phyloP scores from a whole-genome alignment of 2,113 vertebrate genomes.

The Bambusicola thoracicus region DNA sequence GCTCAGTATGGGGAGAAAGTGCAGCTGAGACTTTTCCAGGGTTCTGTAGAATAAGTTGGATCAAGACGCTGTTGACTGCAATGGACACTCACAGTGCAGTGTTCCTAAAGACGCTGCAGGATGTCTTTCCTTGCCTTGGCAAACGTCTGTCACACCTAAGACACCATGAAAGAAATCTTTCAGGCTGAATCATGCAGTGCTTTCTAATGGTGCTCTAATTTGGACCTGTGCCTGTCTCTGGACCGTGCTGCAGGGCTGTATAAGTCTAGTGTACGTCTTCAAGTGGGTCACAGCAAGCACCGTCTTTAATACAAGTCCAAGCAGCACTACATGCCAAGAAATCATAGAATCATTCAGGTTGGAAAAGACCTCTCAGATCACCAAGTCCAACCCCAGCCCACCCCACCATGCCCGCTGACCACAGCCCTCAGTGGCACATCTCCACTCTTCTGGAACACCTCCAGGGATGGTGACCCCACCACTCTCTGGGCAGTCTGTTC shows the following conservation, averaged over 20 bases:
- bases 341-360: neutral
- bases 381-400: too few species aligned
- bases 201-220: neutral
- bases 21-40: neutral
- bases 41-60: neutral
- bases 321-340: neutral
- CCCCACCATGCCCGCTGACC: too few species aligned
- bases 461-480: too few species aligned
- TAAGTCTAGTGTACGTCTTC: neutral
- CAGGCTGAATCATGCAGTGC: neutral
- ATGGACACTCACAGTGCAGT: too few species aligned
- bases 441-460: too few species aligned
- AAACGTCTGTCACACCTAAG: neutral
- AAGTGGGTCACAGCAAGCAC: fast-evolving
- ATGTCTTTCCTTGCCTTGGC: neutral
- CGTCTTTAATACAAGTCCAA: neutral
- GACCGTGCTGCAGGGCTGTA: neutral
- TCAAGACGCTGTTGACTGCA: neutral
- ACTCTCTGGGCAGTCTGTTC: too few species aligned
- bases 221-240: neutral
- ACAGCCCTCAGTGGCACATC: too few species aligned
- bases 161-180: neutral
- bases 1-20: neutral
- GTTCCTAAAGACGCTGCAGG: neutral
- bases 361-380: too few species aligned